A percentile compares a stretch with the other conserved stretches of the same genome.
These are phyloP conservation scores for Siphamia tubifer DNA, from an alignment of 2,113 vertebrate species.

Conservation along the genomic window DNA sequence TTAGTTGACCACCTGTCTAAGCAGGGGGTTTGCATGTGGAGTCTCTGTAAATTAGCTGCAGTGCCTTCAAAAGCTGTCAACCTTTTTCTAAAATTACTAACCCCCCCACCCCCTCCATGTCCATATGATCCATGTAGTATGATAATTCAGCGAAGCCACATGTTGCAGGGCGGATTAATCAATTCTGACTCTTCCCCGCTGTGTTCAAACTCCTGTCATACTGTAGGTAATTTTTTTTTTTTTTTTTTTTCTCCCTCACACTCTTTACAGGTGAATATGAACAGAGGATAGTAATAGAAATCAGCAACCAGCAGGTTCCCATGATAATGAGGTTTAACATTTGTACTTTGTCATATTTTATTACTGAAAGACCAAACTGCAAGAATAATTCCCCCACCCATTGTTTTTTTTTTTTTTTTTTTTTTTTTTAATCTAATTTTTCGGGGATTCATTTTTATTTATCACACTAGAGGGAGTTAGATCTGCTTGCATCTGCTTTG, in stretches of 20 bases:
- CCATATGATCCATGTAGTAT: slow-evolving; percentile 17
- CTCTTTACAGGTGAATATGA: background rate
- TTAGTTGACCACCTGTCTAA: slow-evolving; percentile 4
- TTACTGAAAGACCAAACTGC: background rate
- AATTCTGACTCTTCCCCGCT: slow-evolving; percentile 18
- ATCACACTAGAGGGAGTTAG: background rate
- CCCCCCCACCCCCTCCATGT: slow-evolving; percentile 10
- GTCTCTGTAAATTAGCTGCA: slow-evolving; percentile 17
- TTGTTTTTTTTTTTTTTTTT: no score
- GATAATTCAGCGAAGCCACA: slow-evolving; percentile 23
- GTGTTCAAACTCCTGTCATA: background rate
- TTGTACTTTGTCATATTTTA: background rate
- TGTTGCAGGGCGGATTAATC: slow-evolving; percentile 21
- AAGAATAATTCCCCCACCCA: background rate
- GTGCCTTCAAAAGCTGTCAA: slow-evolving; percentile 13
- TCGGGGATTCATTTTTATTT: background rate
- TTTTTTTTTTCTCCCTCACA: background rate
- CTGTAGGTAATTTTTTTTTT: background rate
- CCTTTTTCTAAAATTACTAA: slow-evolving; percentile 28
- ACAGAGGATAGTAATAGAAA: background rate
- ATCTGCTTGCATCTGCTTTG: background rate
- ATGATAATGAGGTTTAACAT: slow-evolving; percentile 7
- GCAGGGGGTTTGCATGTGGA: slow-evolving; percentile 9
- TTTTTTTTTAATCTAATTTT: no score
- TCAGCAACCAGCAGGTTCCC: background rate